These are phyloP conservation scores for Boulengeromyrus knoepffleri DNA, from an alignment of 2,113 vertebrate species.

Conservation along the genomic window DNA sequence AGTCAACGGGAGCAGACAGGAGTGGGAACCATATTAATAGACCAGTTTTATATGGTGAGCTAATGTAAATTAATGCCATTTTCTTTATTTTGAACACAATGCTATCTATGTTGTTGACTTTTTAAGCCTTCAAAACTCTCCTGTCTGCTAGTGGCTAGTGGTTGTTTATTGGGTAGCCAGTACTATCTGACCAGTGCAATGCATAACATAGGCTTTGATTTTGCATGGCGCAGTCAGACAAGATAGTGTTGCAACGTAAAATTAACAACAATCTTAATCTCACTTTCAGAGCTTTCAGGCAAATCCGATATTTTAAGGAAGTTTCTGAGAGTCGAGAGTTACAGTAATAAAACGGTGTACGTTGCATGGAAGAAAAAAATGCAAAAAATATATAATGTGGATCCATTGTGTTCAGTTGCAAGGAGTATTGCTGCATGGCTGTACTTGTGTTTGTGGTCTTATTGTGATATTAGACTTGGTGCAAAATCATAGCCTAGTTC, in stretches of 20 bases:
- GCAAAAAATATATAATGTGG: background rate
- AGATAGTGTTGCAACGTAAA: background rate
- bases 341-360: background rate
- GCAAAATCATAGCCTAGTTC: background rate
- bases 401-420: background rate
- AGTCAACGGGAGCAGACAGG: background rate
- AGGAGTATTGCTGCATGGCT: background rate
- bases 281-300: background rate
- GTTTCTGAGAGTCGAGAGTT: background rate
- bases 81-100: no score
- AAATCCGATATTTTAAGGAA: background rate
- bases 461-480: background rate
- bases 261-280: background rate
- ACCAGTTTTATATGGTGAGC: background rate
- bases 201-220: no score
- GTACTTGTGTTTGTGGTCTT: background rate
- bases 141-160: no score
- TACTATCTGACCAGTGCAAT: no score
- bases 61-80: no score
- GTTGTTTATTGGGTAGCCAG: no score
- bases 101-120: no score
- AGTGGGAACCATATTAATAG: background rate
- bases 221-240: no score
- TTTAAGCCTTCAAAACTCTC: no score
- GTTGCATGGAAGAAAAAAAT: background rate